These are phyloP conservation scores for Rhegmatorhina hoffmannsi DNA, from an alignment of 2,113 vertebrate genomes.

Conservation along the genomic window DNA sequence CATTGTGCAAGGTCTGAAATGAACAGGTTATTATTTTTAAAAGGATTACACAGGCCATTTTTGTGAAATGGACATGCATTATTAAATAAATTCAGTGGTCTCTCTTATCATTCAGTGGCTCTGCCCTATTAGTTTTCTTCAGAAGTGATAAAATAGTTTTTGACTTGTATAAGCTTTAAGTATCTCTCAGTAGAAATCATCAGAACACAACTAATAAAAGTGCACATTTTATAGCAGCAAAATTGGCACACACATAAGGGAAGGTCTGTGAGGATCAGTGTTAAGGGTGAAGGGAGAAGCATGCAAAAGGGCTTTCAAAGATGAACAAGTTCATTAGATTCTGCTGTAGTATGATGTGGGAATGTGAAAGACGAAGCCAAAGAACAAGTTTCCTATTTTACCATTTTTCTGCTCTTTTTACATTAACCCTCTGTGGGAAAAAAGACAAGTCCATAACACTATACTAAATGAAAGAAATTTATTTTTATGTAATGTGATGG, in stretches of 20 bases:
- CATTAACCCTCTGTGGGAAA: not conserved
- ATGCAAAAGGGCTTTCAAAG: constrained; percentile 12
- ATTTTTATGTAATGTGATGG: not conserved
- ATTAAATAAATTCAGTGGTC: constrained; percentile 68
- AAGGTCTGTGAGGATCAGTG: not conserved
- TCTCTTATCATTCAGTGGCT: constrained; percentile 55
- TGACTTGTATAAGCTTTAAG: constrained; percentile 52
- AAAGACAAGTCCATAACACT: not conserved
- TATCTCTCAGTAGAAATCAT: constrained; percentile 43
- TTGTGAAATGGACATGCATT: constrained; percentile 67
- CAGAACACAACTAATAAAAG: constrained; percentile 54
- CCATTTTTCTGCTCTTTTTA: not conserved
- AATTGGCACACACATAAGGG: constrained; percentile 9
- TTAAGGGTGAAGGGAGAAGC: constrained; percentile 16
- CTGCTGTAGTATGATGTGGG: not conserved
- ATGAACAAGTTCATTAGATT: constrained; percentile 24
- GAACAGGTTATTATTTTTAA: constrained; percentile 78
- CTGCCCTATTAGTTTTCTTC: constrained; percentile 64
- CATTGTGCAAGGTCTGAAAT: constrained; percentile 76
- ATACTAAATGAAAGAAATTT: not conserved
- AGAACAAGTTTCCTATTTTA: constrained; percentile 7
- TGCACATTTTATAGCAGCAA: constrained; percentile 15
- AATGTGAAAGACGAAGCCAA: constrained; percentile 36
- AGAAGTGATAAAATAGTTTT: constrained; percentile 60
- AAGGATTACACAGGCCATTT: constrained; percentile 71